phyloP scores from a whole-genome alignment of 2,888 invertebrate species.

The Drosophila monieri region DNA sequence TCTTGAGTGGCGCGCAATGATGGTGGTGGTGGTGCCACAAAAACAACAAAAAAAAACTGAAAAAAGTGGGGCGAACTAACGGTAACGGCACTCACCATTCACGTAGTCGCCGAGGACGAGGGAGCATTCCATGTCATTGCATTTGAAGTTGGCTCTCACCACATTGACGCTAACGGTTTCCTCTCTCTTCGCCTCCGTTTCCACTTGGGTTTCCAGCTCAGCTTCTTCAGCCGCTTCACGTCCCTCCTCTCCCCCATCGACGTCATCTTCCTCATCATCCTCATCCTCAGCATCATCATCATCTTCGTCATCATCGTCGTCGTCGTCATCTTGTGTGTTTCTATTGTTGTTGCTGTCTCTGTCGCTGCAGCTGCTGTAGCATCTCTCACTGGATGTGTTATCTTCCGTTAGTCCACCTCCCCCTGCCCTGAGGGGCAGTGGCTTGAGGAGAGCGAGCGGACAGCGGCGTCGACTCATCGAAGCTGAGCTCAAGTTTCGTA shows the following conservation, averaged over 20 bases:
- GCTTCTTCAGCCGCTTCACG: neutral
- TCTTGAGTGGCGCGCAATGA: constrained; percentile 9
- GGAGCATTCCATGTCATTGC: constrained; percentile 67
- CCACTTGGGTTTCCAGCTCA: neutral
- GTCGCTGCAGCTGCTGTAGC: constrained; percentile 36
- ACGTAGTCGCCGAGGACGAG: constrained; percentile 60
- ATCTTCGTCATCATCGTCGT: neutral
- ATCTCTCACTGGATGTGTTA: constrained; percentile 29
- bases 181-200: constrained; percentile 13
- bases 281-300: neutral
- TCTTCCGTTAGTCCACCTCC: neutral
- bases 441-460: constrained; percentile 31
- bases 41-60: neutral
- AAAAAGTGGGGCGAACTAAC: constrained; percentile 1
- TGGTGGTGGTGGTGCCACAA: neutral
- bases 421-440: constrained; percentile 14
- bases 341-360: constrained; percentile 21
- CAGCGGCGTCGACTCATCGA: constrained; percentile 41
- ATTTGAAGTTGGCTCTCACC: constrained; percentile 49
- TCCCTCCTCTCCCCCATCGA: neutral
- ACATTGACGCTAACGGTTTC: constrained; percentile 38
- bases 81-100: constrained; percentile 50
- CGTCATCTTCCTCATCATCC: neutral
- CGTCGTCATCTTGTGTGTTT: constrained; percentile 11
- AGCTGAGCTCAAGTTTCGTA: constrained; percentile 39